Evolutionary conservation across 1,140 invertebrate genomes (phyloP).

Genomic region (Leptinotarsa texana): DNA sequence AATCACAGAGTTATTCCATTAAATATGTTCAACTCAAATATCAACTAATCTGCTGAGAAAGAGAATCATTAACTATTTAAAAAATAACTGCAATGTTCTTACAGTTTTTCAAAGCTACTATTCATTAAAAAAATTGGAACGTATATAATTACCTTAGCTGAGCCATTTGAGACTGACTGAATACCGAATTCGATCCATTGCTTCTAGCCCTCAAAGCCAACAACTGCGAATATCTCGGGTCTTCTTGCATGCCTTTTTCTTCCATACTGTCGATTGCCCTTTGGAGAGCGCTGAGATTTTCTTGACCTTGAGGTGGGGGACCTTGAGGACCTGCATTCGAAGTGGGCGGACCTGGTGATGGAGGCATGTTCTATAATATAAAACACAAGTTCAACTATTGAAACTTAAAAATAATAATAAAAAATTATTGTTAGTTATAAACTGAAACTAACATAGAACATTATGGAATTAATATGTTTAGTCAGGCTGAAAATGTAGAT

Average conservation of each 20-base stretch:
- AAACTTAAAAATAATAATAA: background rate
- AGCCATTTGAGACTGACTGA: conserved; percentile 66
- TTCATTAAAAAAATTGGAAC: conserved; percentile 50
- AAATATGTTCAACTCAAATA: no score
- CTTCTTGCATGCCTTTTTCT: conserved; percentile 90
- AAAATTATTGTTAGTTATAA: background rate
- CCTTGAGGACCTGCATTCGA: background rate
- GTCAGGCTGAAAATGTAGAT: background rate
- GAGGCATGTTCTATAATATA: background rate
- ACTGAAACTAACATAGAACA: background rate
- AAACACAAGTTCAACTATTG: background rate
- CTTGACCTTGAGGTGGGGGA: conserved; percentile 46
- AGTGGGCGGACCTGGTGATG: conserved; percentile 4
- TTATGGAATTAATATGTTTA: background rate
- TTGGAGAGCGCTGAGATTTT: conserved; percentile 81
- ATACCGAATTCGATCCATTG: conserved; percentile 57
- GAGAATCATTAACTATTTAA: no score
- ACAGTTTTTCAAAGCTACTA: conserved; percentile 58
- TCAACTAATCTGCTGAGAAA: no score
- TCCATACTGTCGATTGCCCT: conserved; percentile 91
- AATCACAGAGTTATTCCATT: no score
- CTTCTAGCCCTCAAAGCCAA: conserved; percentile 76
- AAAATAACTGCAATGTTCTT: no score
- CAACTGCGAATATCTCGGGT: conserved; percentile 86
- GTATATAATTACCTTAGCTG: conserved; percentile 56